These are phyloP conservation scores for Pollachius pollachius DNA, from an alignment of 2,113 vertebrate genomes.

Conservation along the genomic window DNA sequence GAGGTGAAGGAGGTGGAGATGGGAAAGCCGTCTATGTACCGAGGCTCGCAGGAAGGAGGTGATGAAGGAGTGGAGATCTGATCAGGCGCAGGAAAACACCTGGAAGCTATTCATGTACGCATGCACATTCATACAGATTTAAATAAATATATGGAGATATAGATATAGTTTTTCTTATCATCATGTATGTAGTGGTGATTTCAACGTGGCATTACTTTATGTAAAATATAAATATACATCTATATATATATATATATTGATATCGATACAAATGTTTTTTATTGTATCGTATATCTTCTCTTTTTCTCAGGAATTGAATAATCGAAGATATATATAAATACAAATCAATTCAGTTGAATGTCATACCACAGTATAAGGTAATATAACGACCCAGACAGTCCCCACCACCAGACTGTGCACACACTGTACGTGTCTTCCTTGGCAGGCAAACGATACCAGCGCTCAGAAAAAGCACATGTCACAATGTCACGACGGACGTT, in stretches of 20 bases:
- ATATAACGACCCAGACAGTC: too few relatives aligned
- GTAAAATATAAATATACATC: neutral
- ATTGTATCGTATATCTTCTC: too few relatives aligned
- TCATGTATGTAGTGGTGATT: too few relatives aligned
- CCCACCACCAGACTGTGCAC: too few relatives aligned
- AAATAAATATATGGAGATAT: too few relatives aligned
- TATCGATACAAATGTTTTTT: too few relatives aligned
- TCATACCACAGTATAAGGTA: too few relatives aligned
- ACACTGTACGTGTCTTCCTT: neutral
- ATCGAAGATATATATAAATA: neutral
- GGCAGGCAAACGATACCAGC: slow-evolving; percentile 15
- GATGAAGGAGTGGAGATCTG: slow-evolving; percentile 15
- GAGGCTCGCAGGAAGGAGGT: slow-evolving; percentile 21
- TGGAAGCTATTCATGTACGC: slow-evolving; percentile 13
- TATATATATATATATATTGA: slow-evolving; percentile 1
- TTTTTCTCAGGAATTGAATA: too few relatives aligned
- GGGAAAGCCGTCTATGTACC: slow-evolving; percentile 28
- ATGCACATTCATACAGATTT: neutral
- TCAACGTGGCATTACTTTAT: too few relatives aligned
- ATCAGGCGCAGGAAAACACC: slow-evolving; percentile 40
- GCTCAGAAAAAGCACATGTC: slow-evolving; percentile 28
- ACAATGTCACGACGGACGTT: slow-evolving; percentile 43
- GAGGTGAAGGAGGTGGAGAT: slow-evolving; percentile 12
- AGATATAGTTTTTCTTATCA: neutral
- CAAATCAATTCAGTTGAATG: neutral